These are phyloP conservation scores for Rattus norvegicus DNA, from an alignment of 2,113 vertebrate species.

Conservation along the genomic window DNA sequence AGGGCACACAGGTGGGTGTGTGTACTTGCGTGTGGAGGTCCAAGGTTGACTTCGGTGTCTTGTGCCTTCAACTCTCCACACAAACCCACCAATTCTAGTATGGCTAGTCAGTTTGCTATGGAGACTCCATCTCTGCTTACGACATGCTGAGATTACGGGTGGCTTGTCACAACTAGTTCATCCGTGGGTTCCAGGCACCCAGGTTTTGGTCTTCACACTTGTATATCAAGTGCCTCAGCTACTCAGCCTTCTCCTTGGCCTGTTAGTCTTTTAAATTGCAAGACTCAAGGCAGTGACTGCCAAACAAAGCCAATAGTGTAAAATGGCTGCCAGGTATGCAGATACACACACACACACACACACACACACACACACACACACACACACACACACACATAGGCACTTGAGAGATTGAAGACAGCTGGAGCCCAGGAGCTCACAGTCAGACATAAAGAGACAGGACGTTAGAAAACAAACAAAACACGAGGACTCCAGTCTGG, in stretches of 20 bases:
- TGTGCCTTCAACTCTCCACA: not conserved
- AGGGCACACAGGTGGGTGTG: not conserved
- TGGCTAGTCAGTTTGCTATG: not conserved
- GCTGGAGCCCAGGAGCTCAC: not conserved
- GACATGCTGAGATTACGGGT: not conserved
- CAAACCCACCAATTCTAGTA: not conserved
- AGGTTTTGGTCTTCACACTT: not conserved
- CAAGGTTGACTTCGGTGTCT: not conserved
- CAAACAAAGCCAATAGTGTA: not conserved
- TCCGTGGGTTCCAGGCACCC: not conserved
- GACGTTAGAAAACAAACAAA: not conserved
- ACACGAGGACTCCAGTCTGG: not conserved
- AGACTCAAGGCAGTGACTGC: not conserved
- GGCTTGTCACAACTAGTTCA: not conserved
- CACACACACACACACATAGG: not conserved
- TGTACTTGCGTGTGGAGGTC: not conserved
- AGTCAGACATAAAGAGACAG: not conserved
- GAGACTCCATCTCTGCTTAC: not conserved
- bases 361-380: too few relatives aligned
- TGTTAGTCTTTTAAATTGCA: not conserved
- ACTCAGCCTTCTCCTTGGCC: not conserved
- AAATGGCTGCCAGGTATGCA: not conserved
- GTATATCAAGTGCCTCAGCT: not conserved
- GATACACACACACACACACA: not conserved
- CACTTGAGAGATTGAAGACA: not conserved